phyloP scores from a whole-genome alignment of 2,888 invertebrate genomes.

The Cantharis lateralis region DNA sequence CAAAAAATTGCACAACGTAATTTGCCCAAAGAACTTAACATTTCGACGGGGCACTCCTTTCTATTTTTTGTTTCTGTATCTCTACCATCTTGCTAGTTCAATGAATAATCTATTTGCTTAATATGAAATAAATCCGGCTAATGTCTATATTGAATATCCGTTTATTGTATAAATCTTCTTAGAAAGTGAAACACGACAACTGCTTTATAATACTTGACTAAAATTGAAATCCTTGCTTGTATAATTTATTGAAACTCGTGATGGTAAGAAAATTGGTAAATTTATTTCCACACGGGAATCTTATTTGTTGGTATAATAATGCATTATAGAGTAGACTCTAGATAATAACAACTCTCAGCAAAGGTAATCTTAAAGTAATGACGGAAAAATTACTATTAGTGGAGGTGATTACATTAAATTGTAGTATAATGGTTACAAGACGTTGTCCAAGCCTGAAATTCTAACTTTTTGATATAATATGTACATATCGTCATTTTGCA shows the following conservation, averaged over 20 bases:
- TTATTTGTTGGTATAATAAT: background rate
- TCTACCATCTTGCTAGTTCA: background rate
- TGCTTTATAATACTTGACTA: background rate
- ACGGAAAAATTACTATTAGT: background rate
- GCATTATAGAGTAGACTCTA: background rate
- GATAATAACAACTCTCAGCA: background rate
- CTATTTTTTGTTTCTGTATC: background rate
- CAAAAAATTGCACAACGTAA: background rate
- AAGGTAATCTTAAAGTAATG: background rate
- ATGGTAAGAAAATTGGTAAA: background rate
- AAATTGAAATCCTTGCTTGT: background rate
- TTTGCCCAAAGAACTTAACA: background rate
- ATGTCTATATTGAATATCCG: background rate
- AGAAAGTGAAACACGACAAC: background rate
- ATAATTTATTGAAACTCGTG: background rate
- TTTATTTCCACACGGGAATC: background rate
- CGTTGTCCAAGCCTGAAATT: background rate
- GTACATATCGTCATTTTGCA: no score
- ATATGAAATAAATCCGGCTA: background rate
- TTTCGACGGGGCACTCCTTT: background rate
- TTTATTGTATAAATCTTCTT: background rate
- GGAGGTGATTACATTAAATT: background rate
- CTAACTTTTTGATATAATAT: background rate
- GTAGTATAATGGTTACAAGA: background rate
- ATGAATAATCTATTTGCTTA: background rate